Conservation (phyloP, 2,888 invertebrate genomes). For the Biston betularia region DNA sequence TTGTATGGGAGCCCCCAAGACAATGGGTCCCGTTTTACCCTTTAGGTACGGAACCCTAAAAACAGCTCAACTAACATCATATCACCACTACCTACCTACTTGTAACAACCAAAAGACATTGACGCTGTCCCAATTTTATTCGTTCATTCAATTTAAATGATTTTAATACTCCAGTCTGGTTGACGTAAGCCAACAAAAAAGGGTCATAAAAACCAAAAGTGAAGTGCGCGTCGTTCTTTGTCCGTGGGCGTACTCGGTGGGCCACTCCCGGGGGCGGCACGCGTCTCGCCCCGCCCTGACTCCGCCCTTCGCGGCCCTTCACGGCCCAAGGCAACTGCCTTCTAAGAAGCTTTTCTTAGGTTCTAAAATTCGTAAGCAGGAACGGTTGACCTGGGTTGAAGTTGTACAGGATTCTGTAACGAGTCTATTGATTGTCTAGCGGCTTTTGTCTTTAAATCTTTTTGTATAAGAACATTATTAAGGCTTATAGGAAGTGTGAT, state of each 20-base stretch:
- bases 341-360: constrained; percentile 9
- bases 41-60: too few species aligned
- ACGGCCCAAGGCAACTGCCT: constrained; percentile 37
- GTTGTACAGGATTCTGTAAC: not conserved
- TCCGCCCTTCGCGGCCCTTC: constrained; percentile 45
- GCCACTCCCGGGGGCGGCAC: constrained; percentile 61
- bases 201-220: constrained; percentile 34
- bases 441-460: too few species aligned
- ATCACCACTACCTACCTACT: too few species aligned
- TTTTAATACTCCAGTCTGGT: not conserved
- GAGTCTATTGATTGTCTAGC: not conserved
- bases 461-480: too few species aligned
- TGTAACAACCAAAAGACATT: not conserved
- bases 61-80: too few species aligned
- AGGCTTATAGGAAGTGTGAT: too few species aligned
- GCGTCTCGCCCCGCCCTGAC: constrained; percentile 45
- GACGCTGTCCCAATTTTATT: not conserved
- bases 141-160: too few species aligned
- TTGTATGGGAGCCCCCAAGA: too few species aligned
- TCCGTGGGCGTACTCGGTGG: constrained; percentile 59
- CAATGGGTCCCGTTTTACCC: too few species aligned
- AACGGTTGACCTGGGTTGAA: too few species aligned
- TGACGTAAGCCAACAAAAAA: constrained; percentile 28
- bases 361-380: not conserved
- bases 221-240: constrained; percentile 25